These are phyloP conservation scores for Gambelia wislizenii DNA, from an alignment of 2,797 vertebrate species.

Conservation along the genomic window DNA sequence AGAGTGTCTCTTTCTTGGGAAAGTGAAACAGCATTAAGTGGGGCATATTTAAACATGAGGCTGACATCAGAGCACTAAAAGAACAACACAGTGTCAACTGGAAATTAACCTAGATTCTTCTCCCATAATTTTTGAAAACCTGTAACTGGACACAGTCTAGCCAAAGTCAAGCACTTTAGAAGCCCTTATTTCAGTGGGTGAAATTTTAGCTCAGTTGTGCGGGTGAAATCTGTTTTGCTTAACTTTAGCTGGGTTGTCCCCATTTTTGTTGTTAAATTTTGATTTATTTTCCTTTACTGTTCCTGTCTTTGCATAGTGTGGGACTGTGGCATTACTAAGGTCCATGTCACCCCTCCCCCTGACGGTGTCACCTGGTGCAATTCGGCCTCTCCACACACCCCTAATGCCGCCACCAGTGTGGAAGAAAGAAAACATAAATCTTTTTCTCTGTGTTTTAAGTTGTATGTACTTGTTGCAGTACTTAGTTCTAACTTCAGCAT, in stretches of 20 bases:
- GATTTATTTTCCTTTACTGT: not conserved
- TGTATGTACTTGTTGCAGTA: not conserved
- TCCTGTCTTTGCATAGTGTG: not conserved
- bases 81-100: constrained; percentile 64
- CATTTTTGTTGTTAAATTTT: not conserved
- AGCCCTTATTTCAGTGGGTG: not conserved
- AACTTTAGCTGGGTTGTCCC: not conserved
- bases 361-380: too few relatives aligned
- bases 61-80: constrained; percentile 69
- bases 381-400: too few relatives aligned
- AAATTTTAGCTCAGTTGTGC: not conserved
- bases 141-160: not conserved
- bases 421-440: too few relatives aligned
- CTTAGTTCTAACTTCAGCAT: too few relatives aligned
- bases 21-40: constrained; percentile 48
- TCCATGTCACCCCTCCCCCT: too few relatives aligned
- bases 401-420: too few relatives aligned
- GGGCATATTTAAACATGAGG: constrained; percentile 72
- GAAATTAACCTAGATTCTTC: constrained; percentile 68
- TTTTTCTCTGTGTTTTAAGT: not conserved
- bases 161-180: not conserved
- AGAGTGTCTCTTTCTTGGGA: constrained; percentile 70
- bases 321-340: too few relatives aligned
- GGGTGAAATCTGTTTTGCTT: not conserved
- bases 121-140: not conserved